Evolutionary conservation across 2,888 invertebrate genomes (phyloP).

Genomic region (Brenthis hecate): DNA sequence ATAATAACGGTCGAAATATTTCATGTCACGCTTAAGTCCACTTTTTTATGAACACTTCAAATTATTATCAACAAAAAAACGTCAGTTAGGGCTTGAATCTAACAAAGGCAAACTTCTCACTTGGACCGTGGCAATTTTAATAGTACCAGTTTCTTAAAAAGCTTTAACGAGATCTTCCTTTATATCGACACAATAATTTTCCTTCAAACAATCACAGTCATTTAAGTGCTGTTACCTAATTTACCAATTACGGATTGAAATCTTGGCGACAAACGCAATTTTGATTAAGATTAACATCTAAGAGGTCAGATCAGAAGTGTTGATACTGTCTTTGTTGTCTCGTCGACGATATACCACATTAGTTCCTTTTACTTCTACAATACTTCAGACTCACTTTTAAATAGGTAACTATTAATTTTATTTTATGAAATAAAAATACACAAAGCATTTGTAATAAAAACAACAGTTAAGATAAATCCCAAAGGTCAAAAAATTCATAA

Average conservation of each 20-base stretch:
- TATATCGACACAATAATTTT: background rate
- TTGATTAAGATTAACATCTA: constrained; percentile 34
- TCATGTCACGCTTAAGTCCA: too few species aligned
- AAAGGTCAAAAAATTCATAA: background rate
- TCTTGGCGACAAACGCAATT: constrained; percentile 36
- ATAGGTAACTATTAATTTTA: background rate
- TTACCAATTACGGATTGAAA: constrained; percentile 32
- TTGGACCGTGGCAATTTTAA: too few species aligned
- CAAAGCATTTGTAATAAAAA: background rate
- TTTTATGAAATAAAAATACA: background rate
- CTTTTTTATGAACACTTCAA: too few species aligned
- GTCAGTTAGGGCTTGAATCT: too few species aligned
- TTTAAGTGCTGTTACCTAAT: constrained; percentile 28
- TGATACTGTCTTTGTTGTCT: constrained; percentile 46
- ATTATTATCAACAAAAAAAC: too few species aligned
- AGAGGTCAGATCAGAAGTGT: constrained; percentile 31
- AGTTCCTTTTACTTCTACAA: constrained; percentile 22
- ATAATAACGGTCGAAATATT: too few species aligned
- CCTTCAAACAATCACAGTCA: background rate
- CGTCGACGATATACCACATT: constrained; percentile 40
- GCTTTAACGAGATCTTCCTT: background rate
- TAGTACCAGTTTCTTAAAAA: too few species aligned
- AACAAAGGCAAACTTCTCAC: too few species aligned
- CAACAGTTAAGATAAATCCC: background rate
- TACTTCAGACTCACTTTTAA: background rate